Conservation (phyloP, 2,888 invertebrate species). For the Watsonalla cultraria region DNA sequence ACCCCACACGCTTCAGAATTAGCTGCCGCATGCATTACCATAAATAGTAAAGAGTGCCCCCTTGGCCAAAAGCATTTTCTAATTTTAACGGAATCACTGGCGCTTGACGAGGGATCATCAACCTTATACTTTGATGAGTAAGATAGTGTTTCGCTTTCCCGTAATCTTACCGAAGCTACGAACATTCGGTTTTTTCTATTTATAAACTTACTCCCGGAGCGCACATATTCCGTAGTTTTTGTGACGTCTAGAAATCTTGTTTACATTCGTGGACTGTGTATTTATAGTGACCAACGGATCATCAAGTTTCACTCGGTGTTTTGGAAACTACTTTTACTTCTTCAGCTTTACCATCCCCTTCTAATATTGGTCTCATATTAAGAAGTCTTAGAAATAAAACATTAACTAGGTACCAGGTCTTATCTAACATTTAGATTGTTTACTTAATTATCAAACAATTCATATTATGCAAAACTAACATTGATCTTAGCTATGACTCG, state of each 20-base stretch:
- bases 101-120: slow-evolving; percentile 24
- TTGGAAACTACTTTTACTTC: background rate
- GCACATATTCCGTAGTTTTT: slow-evolving; percentile 19
- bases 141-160: slow-evolving; percentile 42
- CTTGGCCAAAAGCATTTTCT: slow-evolving; percentile 61
- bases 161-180: slow-evolving; percentile 39
- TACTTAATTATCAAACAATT: too few relatives aligned
- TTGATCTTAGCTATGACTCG: too few relatives aligned
- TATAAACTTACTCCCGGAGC: slow-evolving; percentile 47
- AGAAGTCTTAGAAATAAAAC: too few relatives aligned
- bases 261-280: slow-evolving; percentile 14
- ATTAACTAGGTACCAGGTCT: too few relatives aligned
- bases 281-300: background rate
- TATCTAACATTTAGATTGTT: too few relatives aligned
- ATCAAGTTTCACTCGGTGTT: background rate
- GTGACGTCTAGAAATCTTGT: slow-evolving; percentile 21
- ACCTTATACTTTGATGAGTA: slow-evolving; percentile 21
- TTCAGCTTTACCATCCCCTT: background rate
- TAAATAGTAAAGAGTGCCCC: slow-evolving; percentile 73
- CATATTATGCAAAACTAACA: too few relatives aligned
- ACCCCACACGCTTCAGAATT: slow-evolving; percentile 53
- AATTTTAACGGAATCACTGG: slow-evolving; percentile 54
- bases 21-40: slow-evolving; percentile 61
- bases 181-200: slow-evolving; percentile 40
- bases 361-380: too few relatives aligned